Evolutionary conservation across 2,113 vertebrate species (phyloP).

Genomic region (Cervus canadensis): DNA sequence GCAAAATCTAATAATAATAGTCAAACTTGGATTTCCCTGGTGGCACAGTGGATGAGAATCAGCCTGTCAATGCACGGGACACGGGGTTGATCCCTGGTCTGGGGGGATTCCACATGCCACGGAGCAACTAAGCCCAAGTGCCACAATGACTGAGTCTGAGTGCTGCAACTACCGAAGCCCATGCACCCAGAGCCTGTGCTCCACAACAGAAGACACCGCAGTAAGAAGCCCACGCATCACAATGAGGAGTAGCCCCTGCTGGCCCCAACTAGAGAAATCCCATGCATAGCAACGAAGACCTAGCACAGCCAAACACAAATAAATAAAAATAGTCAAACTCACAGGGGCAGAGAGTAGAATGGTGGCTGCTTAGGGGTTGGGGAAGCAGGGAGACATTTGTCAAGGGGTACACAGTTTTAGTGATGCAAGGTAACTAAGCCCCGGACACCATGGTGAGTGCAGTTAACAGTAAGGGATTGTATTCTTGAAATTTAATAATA

Average conservation of each 20-base stretch:
- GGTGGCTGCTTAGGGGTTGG: neutral
- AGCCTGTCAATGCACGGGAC: neutral
- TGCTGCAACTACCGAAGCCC: neutral
- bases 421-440: neutral
- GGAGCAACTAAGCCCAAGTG: neutral
- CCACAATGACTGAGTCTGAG: neutral
- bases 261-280: fast-evolving
- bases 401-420: neutral
- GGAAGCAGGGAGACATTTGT: neutral
- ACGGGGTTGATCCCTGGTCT: neutral
- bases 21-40: neutral
- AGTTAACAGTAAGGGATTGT: neutral
- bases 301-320: neutral
- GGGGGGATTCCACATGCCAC: fast-evolving
- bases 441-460: neutral
- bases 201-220: fast-evolving
- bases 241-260: neutral
- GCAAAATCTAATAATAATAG: neutral
- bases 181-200: fast-evolving
- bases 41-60: neutral
- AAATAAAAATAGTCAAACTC: neutral
- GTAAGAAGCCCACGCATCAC: fast-evolving
- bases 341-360: neutral
- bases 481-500: neutral
- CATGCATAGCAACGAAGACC: fast-evolving